Evolutionary conservation across 2,797 vertebrate species (phyloP).

Genomic region (Lycodopsis pacificus): DNA sequence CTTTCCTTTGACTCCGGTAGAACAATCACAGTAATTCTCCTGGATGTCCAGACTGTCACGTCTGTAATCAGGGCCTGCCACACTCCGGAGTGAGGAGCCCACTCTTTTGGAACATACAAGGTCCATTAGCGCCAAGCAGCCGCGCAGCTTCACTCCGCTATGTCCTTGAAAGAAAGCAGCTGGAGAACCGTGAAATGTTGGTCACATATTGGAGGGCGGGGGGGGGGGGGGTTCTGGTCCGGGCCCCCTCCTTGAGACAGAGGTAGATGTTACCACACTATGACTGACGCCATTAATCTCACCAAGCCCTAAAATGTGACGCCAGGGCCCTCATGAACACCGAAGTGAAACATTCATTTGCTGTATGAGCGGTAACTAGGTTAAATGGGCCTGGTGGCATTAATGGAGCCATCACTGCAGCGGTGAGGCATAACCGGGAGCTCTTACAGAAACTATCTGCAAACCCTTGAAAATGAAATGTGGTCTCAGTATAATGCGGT

Average conservation of each 20-base stretch:
- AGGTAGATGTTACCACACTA: slow-evolving; percentile 39
- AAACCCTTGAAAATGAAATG: slow-evolving; percentile 62
- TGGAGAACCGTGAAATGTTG: slow-evolving; percentile 50
- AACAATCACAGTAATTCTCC: slow-evolving; percentile 73
- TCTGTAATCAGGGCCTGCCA: slow-evolving; percentile 78
- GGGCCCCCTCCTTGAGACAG: slow-evolving; percentile 28
- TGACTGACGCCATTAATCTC: slow-evolving; percentile 58
- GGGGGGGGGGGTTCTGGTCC: background rate
- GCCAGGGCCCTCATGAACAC: slow-evolving; percentile 38
- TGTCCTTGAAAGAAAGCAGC: slow-evolving; percentile 75
- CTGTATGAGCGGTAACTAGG: slow-evolving; percentile 69
- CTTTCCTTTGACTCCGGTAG: slow-evolving; percentile 63
- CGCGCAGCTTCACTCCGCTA: slow-evolving; percentile 40
- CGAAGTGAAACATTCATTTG: slow-evolving; percentile 69
- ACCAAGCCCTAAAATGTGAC: slow-evolving; percentile 38
- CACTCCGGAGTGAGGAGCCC: slow-evolving; percentile 57
- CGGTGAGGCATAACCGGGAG: slow-evolving; percentile 63
- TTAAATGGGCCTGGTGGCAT: slow-evolving; percentile 66
- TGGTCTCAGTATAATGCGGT: slow-evolving; percentile 43
- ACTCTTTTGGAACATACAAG: slow-evolving; percentile 78
- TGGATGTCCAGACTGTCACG: slow-evolving; percentile 76
- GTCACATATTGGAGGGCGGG: slow-evolving; percentile 11
- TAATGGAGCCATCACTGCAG: slow-evolving; percentile 72
- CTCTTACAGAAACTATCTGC: slow-evolving; percentile 71
- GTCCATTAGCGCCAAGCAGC: slow-evolving; percentile 74